phyloP scores from a whole-genome alignment of 2,888 invertebrate genomes.

The Podotricha telesiphe region DNA sequence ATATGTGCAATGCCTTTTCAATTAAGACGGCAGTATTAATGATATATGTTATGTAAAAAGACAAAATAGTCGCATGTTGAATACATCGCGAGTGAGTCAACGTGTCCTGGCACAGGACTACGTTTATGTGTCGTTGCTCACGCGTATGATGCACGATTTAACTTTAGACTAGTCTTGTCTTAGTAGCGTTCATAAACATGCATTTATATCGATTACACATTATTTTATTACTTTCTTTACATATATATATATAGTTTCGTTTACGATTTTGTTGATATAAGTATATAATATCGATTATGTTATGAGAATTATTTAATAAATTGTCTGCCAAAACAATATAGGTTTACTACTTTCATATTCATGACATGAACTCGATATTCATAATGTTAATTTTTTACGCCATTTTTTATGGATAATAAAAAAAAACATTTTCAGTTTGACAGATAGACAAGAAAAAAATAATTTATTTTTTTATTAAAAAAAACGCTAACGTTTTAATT shows the following conservation, averaged over 20 bases:
- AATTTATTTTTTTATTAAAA: too few species aligned
- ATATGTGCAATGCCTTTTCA: too few species aligned
- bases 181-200: conserved; percentile 33
- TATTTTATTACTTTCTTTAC: conserved; percentile 1
- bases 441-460: too few species aligned
- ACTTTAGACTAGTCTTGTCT: conserved; percentile 45
- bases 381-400: too few species aligned
- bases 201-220: conserved; percentile 25
- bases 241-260: conserved; percentile 5
- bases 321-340: not conserved
- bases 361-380: too few species aligned
- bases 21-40: too few species aligned
- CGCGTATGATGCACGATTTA: conserved; percentile 61
- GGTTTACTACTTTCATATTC: not conserved
- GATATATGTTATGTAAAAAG: too few species aligned
- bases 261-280: not conserved
- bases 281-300: not conserved
- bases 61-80: not conserved
- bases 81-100: conserved; percentile 25
- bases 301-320: not conserved
- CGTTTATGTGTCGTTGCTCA: conserved; percentile 65
- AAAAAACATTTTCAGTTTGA: too few species aligned
- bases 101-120: conserved; percentile 70
- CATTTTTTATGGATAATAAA: too few species aligned
- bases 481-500: not conserved